phyloP scores from a whole-genome alignment of 2,113 vertebrate genomes.

The Hylia prasina region DNA sequence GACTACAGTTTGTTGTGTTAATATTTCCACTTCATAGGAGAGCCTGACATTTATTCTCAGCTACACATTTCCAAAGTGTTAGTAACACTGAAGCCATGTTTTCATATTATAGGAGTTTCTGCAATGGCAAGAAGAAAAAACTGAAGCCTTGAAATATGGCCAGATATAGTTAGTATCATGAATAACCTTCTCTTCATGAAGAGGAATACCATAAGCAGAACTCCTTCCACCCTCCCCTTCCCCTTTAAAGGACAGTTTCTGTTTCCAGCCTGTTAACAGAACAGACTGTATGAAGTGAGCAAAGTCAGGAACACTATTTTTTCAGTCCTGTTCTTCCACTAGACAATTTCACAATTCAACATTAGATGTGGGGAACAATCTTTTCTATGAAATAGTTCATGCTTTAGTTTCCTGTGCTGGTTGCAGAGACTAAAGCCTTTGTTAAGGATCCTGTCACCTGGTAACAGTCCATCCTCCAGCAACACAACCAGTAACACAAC shows the following conservation, averaged over 20 bases:
- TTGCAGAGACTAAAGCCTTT: neutral
- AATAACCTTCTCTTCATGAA: neutral
- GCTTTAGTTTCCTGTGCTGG: neutral
- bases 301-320: neutral
- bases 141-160: neutral
- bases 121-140: neutral
- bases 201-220: neutral
- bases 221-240: rapidly evolving
- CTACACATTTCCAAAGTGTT: neutral
- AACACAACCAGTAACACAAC: neutral
- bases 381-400: neutral
- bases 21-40: neutral
- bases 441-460: neutral
- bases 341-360: neutral
- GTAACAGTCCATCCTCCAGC: neutral
- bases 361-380: neutral
- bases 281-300: neutral
- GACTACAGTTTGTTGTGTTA: neutral
- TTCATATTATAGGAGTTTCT: neutral
- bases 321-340: neutral
- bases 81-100: neutral
- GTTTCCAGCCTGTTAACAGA: neutral
- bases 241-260: neutral
- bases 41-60: neutral
- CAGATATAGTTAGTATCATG: neutral